Conservation (phyloP, 2,888 invertebrate species). For the Pandemis heparana region DNA sequence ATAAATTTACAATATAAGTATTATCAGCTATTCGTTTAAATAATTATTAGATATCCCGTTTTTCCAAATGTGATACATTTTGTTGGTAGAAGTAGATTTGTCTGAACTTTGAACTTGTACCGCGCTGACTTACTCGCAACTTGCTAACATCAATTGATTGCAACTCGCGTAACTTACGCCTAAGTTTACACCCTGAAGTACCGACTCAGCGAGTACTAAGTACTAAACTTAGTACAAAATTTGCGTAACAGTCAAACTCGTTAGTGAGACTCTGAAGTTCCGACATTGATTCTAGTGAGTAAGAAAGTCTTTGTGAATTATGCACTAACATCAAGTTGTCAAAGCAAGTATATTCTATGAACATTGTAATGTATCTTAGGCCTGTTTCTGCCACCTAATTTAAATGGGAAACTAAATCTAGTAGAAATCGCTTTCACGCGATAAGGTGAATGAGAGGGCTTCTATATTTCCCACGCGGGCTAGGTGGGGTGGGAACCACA, state of each 20-base stretch:
- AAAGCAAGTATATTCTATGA: too few species aligned
- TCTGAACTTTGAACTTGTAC: not conserved
- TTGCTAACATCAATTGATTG: constrained; percentile 21
- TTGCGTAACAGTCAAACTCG: constrained; percentile 39
- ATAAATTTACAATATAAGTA: too few species aligned
- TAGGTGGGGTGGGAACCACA: too few species aligned
- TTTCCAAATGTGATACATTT: not conserved
- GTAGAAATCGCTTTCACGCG: too few species aligned
- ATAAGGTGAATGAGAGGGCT: too few species aligned
- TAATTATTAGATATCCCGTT: too few species aligned
- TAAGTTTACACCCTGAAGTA: constrained; percentile 10
- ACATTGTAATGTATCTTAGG: too few species aligned
- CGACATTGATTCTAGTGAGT: constrained; percentile 26
- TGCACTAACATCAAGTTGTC: not conserved
- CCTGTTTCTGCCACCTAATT: too few species aligned
- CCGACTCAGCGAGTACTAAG: constrained; percentile 13
- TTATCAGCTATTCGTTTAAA: too few species aligned
- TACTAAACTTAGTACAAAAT: constrained; percentile 27
- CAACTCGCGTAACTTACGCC: not conserved
- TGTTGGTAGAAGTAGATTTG: not conserved
- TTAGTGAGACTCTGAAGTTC: constrained; percentile 30
- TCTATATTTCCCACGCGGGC: too few species aligned
- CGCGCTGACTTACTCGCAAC: not conserved
- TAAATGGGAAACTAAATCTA: too few species aligned
- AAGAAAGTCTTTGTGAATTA: constrained; percentile 15